phyloP scores from a whole-genome alignment of 2,113 vertebrate species.

The Dasypus novemcinctus region DNA sequence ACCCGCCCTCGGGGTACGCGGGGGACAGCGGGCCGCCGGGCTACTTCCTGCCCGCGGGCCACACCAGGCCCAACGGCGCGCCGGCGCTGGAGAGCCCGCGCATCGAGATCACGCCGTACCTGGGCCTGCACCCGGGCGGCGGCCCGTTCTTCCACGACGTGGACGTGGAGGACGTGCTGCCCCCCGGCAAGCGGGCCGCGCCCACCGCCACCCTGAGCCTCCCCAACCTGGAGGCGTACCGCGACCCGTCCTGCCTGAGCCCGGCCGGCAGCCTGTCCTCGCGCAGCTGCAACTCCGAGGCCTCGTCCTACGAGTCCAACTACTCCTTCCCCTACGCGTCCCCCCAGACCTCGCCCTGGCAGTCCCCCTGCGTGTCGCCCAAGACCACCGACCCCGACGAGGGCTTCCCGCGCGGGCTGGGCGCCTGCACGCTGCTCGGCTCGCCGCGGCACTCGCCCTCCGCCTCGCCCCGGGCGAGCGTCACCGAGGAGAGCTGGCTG shows the following conservation, averaged over 20 bases:
- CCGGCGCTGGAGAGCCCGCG: constrained; percentile 94
- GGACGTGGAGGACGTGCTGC: constrained; percentile 88
- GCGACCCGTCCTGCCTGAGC: constrained; percentile 95
- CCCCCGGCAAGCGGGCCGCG: constrained; percentile 87
- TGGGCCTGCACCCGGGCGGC: constrained; percentile 84
- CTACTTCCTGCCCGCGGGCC: constrained; percentile 88
- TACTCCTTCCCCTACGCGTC: constrained; percentile 95
- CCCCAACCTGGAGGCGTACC: constrained; percentile 92
- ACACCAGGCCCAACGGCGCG: constrained; percentile 89
- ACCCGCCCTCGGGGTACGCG: constrained; percentile 89
- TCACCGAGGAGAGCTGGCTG: constrained; percentile 93
- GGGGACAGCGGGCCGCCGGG: constrained; percentile 85
- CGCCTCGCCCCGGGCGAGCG: constrained; percentile 89
- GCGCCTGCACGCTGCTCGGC: constrained; percentile 89
- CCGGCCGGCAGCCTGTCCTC: constrained; percentile 97
- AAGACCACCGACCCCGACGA: constrained; percentile 88
- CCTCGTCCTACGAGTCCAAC: constrained; percentile 95
- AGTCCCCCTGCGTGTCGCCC: constrained; percentile 96
- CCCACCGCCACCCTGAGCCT: constrained; percentile 93
- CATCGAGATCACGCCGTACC: constrained; percentile 96
- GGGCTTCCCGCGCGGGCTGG: constrained; percentile 87
- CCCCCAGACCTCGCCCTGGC: constrained; percentile 96
- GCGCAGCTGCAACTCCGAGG: constrained; percentile 97
- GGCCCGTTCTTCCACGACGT: constrained; percentile 91
- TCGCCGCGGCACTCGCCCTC: constrained; percentile 93